Base-by-base conservation (phyloP, 2,797 vertebrate species). In the Allobates femoralis region DNA sequence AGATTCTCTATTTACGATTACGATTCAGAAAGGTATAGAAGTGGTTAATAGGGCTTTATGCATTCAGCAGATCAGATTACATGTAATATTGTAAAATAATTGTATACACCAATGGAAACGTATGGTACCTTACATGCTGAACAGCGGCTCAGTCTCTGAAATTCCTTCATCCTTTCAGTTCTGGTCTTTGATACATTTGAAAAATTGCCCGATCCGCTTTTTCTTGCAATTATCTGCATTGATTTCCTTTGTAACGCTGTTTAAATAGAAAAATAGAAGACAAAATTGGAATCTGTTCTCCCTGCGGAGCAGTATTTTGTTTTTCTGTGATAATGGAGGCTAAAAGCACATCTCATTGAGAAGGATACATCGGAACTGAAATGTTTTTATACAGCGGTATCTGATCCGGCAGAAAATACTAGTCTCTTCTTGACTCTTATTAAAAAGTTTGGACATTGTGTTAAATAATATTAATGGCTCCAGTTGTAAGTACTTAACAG, bases 401-500 rank as follows among this genome's bases (percentile, higher is more conserved):
- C 85, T 85, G 87, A 78, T 85, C 84, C 88, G 90, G 91, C 93
- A 90, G 90, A 90, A 90, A 89, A 93, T 93, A 92, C 90, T 92
- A 90, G 91, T 93, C 94, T 94, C 94, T 95, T 96, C 96, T 97
- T 93, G 97, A 96, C 97, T 96, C 96, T 98, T 94, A 96, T 98
- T 98, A 98, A 95, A 94, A 94, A 94, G 92, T 92, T 94, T 95
- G 94, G 95, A 93, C 95, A 92, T 94, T 94, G 95, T 95, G 96
- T 97, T 98, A 99, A 99, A 98, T 98, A 98, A 97, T 98, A 99
- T 98, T 98, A 99, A 99, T 98, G 97, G 96, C 96, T 93, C 88
- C 92, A 91, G 95, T 96, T 96, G 95, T 97, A 96, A 95, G 96
- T 97, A 97, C 94, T 97, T 97, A 96, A 96, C 96, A 95, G 94